Evolutionary conservation across 2,888 invertebrate genomes (phyloP), one percentile per base, ranked within the genome.

Genomic region (Zhuqinia jingwanae): DNA sequence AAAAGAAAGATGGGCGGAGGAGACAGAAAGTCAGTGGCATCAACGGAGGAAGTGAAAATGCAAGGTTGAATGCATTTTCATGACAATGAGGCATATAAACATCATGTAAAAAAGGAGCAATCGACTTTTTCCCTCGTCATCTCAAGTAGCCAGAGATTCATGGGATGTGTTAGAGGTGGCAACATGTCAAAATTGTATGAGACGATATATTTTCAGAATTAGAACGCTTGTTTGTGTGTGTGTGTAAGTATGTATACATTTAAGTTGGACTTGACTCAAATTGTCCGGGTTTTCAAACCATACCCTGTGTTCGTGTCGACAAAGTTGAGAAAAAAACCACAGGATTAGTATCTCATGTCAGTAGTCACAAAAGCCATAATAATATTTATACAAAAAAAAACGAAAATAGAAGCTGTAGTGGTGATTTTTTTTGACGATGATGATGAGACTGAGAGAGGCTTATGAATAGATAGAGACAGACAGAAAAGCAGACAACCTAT

Each of bases 11-110:
- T 11, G 6, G 20, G 58, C 58, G n/a, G n/a, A n/a, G n/a, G n/a
- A 17, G 11, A 53, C 53, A 13, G 15, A 53, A 17, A 17, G n/a
- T 8, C n/a, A 53, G 2, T 3, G 53, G 53, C 17, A 53, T 3
- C n/a, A 27, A 25, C 22, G 20, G 45, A 73, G 30, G 56, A 11
- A 77, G 22, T 36, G 22, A 56, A 30, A 58, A 17, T 77, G 77
- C 58, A 58, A 58, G 77, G 77, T 58, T 77, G 58, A 77, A 58
- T 77, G 77, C 77, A 77, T 42, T 77, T 42, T 36, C 17, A 15
- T 27, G 25, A 22, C 42, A 20, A 70, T 42, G 60, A 25, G 27
- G 11, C 27, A 13, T 0, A 1, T 2, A 22, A 17, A 27, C 11
- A 27, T 11, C 20, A 1, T 11, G 22, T 22, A 60, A 1, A 27